Base-by-base conservation (phyloP, 2,113 vertebrate genomes). In the Gadus chalcogrammus region DNA sequence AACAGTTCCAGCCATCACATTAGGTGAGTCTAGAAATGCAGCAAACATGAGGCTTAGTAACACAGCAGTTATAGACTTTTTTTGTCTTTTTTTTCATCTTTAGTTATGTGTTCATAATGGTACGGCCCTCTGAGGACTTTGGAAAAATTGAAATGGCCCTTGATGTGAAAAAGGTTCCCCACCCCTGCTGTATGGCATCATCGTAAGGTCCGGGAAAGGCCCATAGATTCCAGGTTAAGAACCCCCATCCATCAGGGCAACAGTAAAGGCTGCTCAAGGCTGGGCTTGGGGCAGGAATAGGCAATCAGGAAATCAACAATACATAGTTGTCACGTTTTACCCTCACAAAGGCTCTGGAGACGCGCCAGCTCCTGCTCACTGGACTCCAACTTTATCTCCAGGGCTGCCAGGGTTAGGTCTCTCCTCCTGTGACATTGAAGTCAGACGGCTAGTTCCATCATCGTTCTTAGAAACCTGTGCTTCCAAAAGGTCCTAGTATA, bases 181-280 rank as follows among this genome's bases (percentile, higher is more conserved):
- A n/a, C n/a, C n/a, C n/a, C n/a, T n/a, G n/a, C 78, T 73, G 62
- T 81, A 89, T 31, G 73, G 7, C 31, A 86, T 62, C 18, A 76
- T 27, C 3, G 69, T 83, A 59, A 15, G 20, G 48, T 20, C 63
- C 13, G 8, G 69, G 52, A 85, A 88, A 35, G 84, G 82, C 17
- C 86, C 88, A 1, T 5, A 76, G 52, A 85, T 6, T 59, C 80
- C 85, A 64, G 0, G 3, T 3, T 71, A 81, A 63, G 31, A 35
- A 35, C 31, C 31, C 31, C 79, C 69, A 0, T 82, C 79, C 20
- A 1, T n/a, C 5, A 89, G 79, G 70, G 84, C 17, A 12, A 82
- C 82, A 18, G 86, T 85, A 74, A 89, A 89, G 18, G 86, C 82
- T 53, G 83, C 79, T 38, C 67, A 56, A 35, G 78, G 72, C 18